phyloP scores from a whole-genome alignment of 2,797 vertebrate species.

The Okamejei kenojei region DNA sequence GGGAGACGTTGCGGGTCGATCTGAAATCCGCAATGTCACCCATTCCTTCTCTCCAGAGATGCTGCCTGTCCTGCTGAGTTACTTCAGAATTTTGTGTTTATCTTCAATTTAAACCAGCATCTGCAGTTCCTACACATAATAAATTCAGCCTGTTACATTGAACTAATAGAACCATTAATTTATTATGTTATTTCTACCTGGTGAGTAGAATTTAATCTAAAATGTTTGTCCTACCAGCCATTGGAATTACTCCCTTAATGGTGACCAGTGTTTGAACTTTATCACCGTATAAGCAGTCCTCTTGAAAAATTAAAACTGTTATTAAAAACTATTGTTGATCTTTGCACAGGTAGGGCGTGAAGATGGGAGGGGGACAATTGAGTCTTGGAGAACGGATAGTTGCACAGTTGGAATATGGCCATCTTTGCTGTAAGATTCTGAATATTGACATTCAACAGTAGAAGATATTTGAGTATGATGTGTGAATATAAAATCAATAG shows the following conservation, averaged over 20 bases:
- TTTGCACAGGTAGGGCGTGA: neutral
- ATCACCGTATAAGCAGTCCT: neutral
- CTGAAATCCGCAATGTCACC: no score
- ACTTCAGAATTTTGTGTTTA: no score
- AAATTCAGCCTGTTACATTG: neutral
- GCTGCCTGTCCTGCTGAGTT: no score
- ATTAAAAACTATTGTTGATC: neutral
- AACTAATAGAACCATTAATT: neutral
- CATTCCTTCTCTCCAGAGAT: no score
- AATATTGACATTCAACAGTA: neutral
- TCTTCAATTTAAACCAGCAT: no score
- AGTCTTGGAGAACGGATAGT: neutral
- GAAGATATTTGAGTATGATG: neutral
- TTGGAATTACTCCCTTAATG: no score
- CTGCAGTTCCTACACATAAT: no score
- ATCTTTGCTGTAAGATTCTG: neutral
- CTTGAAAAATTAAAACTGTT: neutral
- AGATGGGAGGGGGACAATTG: neutral
- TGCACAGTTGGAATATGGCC: neutral
- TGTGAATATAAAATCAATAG: neutral
- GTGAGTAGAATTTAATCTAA: neutral
- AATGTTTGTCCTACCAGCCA: neutral
- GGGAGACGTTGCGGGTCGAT: no score
- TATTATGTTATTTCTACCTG: neutral
- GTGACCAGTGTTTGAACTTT: neutral